Evolutionary conservation across 2,113 vertebrate genomes (phyloP).

Genomic region (Mionectes macconnelli): DNA sequence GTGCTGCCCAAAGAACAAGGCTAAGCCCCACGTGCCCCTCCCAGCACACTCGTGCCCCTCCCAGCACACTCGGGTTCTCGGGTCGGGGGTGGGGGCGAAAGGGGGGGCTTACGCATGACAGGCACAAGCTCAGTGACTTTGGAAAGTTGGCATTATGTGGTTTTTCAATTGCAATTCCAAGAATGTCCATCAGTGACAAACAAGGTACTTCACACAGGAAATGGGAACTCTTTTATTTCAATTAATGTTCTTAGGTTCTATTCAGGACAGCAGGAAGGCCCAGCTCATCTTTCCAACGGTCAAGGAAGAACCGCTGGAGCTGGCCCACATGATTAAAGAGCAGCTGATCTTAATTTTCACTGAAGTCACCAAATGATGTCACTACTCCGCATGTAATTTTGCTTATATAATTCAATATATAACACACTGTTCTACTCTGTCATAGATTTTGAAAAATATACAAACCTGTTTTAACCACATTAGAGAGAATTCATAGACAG

Average conservation of each 20-base stretch:
- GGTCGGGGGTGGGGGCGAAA: too few relatives aligned
- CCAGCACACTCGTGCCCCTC: too few relatives aligned
- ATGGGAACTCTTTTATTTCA: slow-evolving; percentile 77
- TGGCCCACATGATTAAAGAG: slow-evolving; percentile 55
- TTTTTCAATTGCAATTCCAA: neutral
- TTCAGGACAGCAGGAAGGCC: slow-evolving; percentile 69
- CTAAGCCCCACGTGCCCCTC: too few relatives aligned
- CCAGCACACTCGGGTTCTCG: too few relatives aligned
- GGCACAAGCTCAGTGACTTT: neutral
- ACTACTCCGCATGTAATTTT: slow-evolving; percentile 64
- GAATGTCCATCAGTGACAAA: slow-evolving; percentile 14
- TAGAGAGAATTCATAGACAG: slow-evolving; percentile 59
- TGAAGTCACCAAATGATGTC: slow-evolving; percentile 54
- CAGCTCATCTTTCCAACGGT: slow-evolving; percentile 61
- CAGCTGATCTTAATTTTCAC: slow-evolving; percentile 53
- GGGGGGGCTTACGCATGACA: neutral
- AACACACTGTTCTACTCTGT: slow-evolving; percentile 67
- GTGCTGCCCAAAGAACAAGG: neutral
- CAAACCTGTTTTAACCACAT: slow-evolving; percentile 71
- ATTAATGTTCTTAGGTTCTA: slow-evolving; percentile 69
- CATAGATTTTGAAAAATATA: slow-evolving; percentile 74
- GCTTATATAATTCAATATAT: slow-evolving; percentile 71
- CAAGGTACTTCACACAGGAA: slow-evolving; percentile 59
- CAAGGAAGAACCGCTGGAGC: slow-evolving; percentile 47
- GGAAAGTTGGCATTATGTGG: slow-evolving; percentile 1